Evolutionary conservation across 2,797 vertebrate species (phyloP).

Genomic region (Ceryle rudis): DNA sequence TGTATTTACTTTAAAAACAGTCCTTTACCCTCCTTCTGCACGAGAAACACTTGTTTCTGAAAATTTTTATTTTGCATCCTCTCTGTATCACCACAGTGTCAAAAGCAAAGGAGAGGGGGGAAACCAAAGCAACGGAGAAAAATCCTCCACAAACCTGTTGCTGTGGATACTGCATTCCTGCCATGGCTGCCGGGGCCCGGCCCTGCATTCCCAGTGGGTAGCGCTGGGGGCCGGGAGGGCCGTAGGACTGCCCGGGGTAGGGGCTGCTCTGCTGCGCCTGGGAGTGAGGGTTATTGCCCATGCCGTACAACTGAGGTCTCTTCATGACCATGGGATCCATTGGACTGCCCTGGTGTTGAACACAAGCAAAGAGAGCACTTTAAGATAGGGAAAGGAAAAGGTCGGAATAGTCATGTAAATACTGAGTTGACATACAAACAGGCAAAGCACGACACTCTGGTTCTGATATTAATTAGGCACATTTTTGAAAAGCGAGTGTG

Average conservation of each 20-base stretch:
- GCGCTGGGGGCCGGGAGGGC: slow-evolving; percentile 86
- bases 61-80: not conserved
- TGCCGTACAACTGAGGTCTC: slow-evolving; percentile 89
- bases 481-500: not conserved
- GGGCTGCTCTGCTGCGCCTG: slow-evolving; percentile 88
- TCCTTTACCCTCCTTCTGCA: not conserved
- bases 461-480: not conserved
- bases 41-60: not conserved
- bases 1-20: not conserved
- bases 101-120: not conserved
- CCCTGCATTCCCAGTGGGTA: slow-evolving; percentile 89
- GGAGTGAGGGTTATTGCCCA: slow-evolving; percentile 87
- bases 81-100: not conserved
- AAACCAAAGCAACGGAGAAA: not conserved
- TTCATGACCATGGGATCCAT: slow-evolving; percentile 94
- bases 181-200: slow-evolving; percentile 87
- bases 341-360: slow-evolving; percentile 82
- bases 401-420: not conserved
- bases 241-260: slow-evolving; percentile 87
- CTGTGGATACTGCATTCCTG: slow-evolving; percentile 91
- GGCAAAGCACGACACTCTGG: not conserved
- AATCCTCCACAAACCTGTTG: slow-evolving; percentile 87
- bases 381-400: not conserved
- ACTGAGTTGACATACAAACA: not conserved
- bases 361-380: not conserved